Percentiles rank a stretch among this genome's conserved stretches.
These are phyloP conservation scores for Phalloptychus januarius DNA, from an alignment of 2,797 vertebrate species.

Conservation along the genomic window DNA sequence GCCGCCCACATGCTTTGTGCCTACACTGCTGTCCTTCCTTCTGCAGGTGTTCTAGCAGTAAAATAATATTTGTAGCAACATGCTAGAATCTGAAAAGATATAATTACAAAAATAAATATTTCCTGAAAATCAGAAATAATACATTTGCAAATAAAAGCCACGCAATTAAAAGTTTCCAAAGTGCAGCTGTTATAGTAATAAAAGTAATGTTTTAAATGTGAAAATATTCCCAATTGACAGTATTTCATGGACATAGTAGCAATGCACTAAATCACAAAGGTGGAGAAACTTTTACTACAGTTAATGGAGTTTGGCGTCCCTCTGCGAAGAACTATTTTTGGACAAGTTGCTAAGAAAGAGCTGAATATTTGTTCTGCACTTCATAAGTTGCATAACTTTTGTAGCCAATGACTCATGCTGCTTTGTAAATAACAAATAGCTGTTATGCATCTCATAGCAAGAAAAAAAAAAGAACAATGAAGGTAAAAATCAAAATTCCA, in stretches of 20 bases:
- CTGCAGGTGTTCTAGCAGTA: slow-evolving; percentile 32
- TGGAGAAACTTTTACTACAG: not conserved
- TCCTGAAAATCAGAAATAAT: slow-evolving; percentile 6
- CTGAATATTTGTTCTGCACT: not conserved
- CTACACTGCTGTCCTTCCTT: slow-evolving; percentile 50
- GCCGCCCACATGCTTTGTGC: slow-evolving; percentile 58
- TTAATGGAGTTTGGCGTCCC: not conserved
- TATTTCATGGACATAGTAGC: not conserved
- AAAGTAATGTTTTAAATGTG: not conserved
- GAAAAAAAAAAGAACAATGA: not conserved
- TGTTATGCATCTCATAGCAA: not conserved
- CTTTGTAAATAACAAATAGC: not conserved
- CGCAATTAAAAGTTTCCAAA: not conserved
- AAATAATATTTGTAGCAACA: slow-evolving; percentile 31
- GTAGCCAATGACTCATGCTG: not conserved
- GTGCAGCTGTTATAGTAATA: not conserved
- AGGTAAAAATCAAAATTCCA: not conserved
- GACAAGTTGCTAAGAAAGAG: not conserved
- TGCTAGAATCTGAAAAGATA: slow-evolving; percentile 12
- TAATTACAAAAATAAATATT: slow-evolving; percentile 13
- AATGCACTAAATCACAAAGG: not conserved
- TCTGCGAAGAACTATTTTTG: not conserved
- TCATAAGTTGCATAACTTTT: not conserved
- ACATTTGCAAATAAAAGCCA: not conserved
- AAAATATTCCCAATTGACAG: not conserved